These are phyloP conservation scores for Hyla sarda DNA, from an alignment of 2,113 vertebrate genomes.

Conservation along the genomic window DNA sequence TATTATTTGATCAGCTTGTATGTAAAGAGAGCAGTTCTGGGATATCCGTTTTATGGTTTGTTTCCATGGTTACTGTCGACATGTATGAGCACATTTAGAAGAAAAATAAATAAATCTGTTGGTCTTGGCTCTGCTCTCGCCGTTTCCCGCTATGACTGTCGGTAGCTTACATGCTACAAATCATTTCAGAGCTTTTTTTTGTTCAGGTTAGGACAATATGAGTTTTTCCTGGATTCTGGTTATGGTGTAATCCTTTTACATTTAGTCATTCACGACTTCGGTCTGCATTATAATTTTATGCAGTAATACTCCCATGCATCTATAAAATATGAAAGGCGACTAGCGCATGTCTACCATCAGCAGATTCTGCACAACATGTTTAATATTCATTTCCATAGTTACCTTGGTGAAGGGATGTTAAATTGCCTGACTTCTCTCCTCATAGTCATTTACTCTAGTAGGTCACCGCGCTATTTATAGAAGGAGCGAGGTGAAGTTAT, in stretches of 20 bases:
- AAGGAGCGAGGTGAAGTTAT: background rate
- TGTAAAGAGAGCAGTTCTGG: background rate
- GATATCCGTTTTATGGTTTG: slow-evolving; percentile 16
- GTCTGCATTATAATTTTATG: background rate
- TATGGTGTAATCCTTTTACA: background rate
- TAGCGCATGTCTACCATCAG: background rate
- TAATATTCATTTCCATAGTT: slow-evolving; percentile 24
- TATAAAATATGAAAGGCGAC: background rate
- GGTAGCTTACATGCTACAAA: background rate
- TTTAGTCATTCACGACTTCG: background rate
- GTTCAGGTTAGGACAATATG: background rate
- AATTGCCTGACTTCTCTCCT: background rate
- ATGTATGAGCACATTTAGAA: background rate
- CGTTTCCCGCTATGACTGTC: background rate
- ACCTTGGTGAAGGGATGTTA: background rate
- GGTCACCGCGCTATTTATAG: slow-evolving; percentile 2
- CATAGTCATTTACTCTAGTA: slow-evolving; percentile 15
- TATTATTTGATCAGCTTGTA: background rate
- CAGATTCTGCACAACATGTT: background rate
- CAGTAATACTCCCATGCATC: background rate
- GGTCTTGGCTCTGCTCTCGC: background rate
- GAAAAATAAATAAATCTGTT: background rate
- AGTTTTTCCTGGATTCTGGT: background rate
- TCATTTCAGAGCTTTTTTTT: background rate
- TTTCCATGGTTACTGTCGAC: slow-evolving; percentile 1